Evolutionary conservation across 1,140 invertebrate genomes (phyloP).

Genomic region (Brachionus rubens): DNA sequence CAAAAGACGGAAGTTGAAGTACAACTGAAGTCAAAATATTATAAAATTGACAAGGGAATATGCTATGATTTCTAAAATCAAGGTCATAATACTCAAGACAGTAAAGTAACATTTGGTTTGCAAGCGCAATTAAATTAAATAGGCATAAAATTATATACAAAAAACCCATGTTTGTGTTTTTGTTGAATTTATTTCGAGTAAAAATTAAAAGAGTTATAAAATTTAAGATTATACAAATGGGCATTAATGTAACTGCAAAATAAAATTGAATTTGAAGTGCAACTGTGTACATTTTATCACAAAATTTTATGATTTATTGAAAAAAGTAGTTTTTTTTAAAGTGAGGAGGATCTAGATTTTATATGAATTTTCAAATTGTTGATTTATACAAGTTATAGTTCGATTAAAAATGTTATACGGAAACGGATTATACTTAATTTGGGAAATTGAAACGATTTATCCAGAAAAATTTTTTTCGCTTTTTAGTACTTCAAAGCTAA

Average conservation of each 20-base stretch:
- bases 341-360: too few relatives aligned
- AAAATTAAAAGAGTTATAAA: neutral
- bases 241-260: neutral
- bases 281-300: too few relatives aligned
- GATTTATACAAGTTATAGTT: too few relatives aligned
- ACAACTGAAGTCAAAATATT: neutral
- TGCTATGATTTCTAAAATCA: neutral
- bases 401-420: too few relatives aligned
- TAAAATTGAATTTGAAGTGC: neutral
- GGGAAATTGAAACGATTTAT: too few relatives aligned
- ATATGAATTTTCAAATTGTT: too few relatives aligned
- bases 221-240: neutral
- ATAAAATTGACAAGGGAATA: conserved; percentile 15
- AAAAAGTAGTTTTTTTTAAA: too few relatives aligned
- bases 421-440: too few relatives aligned
- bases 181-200: neutral
- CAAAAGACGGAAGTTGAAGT: conserved; percentile 1
- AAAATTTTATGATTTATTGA: too few relatives aligned
- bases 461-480: too few relatives aligned
- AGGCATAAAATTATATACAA: conserved; percentile 13
- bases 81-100: neutral
- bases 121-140: neutral
- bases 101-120: neutral
- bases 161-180: conserved; percentile 30
- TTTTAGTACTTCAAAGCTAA: too few relatives aligned